These are phyloP conservation scores for Papilio glaucus DNA, from an alignment of 1,140 invertebrate genomes.

Conservation along the genomic window DNA sequence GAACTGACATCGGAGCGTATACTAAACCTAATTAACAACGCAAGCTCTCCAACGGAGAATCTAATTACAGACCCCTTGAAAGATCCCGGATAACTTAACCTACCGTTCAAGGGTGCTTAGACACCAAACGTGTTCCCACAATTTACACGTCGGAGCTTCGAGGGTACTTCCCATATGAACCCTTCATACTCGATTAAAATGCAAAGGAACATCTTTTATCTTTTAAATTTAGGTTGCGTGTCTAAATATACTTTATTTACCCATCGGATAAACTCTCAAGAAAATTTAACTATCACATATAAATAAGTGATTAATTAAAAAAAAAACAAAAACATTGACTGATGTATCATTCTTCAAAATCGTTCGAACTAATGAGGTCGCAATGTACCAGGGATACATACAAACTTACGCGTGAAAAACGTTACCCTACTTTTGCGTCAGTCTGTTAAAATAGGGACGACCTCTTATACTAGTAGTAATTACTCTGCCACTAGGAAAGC, in stretches of 20 bases:
- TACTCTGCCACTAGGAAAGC: too few species aligned
- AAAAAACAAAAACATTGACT: too few species aligned
- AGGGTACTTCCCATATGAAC: slow-evolving; percentile 42
- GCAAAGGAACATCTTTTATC: slow-evolving; percentile 5
- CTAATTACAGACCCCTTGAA: slow-evolving; percentile 47
- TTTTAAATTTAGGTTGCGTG: not conserved
- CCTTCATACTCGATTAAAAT: slow-evolving; percentile 40
- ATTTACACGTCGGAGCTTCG: slow-evolving; percentile 45
- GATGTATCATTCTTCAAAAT: too few species aligned
- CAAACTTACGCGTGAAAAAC: too few species aligned
- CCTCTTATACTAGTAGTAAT: too few species aligned
- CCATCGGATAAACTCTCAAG: too few species aligned
- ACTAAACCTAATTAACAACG: slow-evolving; percentile 27
- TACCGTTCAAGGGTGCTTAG: slow-evolving; percentile 42
- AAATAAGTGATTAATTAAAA: too few species aligned
- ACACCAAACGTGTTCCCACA: slow-evolving; percentile 48
- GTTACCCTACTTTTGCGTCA: too few species aligned
- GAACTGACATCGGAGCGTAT: not conserved
- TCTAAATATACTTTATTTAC: not conserved
- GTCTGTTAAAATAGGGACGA: too few species aligned
- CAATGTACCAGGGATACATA: too few species aligned
- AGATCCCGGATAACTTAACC: slow-evolving; percentile 39
- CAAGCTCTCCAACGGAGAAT: slow-evolving; percentile 31
- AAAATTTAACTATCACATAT: too few species aligned
- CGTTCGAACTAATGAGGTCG: too few species aligned